Evolutionary conservation across 2,113 vertebrate species (phyloP).

Genomic region (Romanogobio albipinnatus): DNA sequence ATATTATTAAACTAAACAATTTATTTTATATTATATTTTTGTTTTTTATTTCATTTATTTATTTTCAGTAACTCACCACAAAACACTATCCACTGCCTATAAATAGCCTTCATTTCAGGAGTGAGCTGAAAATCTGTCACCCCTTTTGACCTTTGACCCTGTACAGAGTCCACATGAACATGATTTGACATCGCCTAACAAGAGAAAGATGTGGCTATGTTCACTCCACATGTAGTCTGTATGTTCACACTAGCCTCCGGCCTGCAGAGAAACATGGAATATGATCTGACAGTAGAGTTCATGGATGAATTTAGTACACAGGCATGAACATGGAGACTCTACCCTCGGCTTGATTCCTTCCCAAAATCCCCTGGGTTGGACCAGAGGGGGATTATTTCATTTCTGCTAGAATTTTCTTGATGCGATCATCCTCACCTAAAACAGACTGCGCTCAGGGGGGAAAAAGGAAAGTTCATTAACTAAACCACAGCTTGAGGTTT

Average conservation of each 20-base stretch:
- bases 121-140: background rate
- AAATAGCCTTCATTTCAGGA: background rate
- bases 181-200: background rate
- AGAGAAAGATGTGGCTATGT: background rate
- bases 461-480: background rate
- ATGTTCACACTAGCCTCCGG: background rate
- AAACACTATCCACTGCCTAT: background rate
- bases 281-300: slow-evolving; percentile 12
- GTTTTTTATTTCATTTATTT: too few species aligned
- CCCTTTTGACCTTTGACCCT: background rate
- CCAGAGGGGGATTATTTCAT: background rate
- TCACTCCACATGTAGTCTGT: background rate
- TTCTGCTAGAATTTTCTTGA: background rate
- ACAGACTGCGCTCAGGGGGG: background rate
- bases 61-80: too few species aligned
- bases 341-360: background rate
- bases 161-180: background rate
- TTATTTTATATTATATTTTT: too few species aligned
- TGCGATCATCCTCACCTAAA: slow-evolving; percentile 8
- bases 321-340: background rate
- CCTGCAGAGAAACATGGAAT: background rate
- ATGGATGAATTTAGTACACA: background rate
- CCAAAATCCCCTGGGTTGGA: background rate
- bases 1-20: too few species aligned
- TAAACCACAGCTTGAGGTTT: background rate